Evolutionary conservation across 2,888 invertebrate genomes (phyloP), one percentile per base, ranked within the genome.

Genomic region (Limnephilus lunatus): DNA sequence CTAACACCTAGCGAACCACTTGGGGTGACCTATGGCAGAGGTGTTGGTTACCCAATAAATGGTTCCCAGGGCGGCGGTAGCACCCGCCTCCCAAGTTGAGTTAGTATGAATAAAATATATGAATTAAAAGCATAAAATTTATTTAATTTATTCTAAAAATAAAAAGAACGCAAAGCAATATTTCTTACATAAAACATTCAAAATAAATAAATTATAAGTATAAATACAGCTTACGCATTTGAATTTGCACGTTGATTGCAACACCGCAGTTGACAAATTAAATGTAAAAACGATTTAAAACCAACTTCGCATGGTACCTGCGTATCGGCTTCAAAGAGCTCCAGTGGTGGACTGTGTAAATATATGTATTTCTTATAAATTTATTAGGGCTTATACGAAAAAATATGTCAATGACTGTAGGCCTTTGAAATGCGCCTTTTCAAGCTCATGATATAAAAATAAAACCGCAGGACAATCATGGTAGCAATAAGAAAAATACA

Each of bases 271-370:
- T 68, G 68, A 68, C 68, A 68, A 68, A 68, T 68, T 68, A 9
- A 68, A 68, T 25, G 25, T 9, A 68, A 68, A 68, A 68, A 68
- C 68, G 9, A 25, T 25, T 68, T n/a, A 68, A 68, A 68, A 25
- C 68, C 68, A 83, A 83, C 35, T 83, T 83, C 9, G 35, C 83
- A 35, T 83, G 19, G 83, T 83, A 35, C 31, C 83, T 32, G 83
- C 83, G 83, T 83, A 39, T 25, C 83, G 83, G 11, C 25, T 35
- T 83, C 4, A 12, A 83, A 83, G 35, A 83, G 35, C 25, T 83
- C 35, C 68, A 68, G n/a, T 83, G 35, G 83, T 35, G 83, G 83
- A 68, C 25, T 7, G 7, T n/a, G 7, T 68, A 68, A 68, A 68
- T 68, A 68, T 53, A 15, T 19, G 3, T 53, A 2, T 68, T 68